Base-by-base conservation (phyloP, 2,797 vertebrate genomes). In the Premnoplex brunnescens region DNA sequence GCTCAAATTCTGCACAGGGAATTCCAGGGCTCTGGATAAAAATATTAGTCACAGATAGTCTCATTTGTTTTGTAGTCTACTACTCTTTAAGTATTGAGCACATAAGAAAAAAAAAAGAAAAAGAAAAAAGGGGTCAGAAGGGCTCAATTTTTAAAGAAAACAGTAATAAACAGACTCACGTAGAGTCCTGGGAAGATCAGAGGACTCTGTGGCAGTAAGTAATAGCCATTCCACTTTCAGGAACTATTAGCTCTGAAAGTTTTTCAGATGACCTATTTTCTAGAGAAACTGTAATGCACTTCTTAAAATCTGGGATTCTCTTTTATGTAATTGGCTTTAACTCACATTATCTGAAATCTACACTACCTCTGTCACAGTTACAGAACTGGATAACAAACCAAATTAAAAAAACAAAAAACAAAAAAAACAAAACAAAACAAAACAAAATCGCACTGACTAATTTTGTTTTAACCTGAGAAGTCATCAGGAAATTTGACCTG, bases 191-290 rank as follows among this genome's bases (percentile, higher is more conserved):
- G 73, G n/a, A 78, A 94, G 73, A 91, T 90, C 85, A 95, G 91
- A 95, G 51, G 28, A 63, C 39, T 26, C 54, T 26, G 36, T 93
- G 58, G 39, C 88, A 93, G 52, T 93, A 94, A 94, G 59, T 85
- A 89, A 91, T 67, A 80, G 15, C 37, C 46, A 68, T 72, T 89
- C 27, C 44, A 60, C 49, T 95, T 92, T 68, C 54, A 89, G 36
- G 8, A 94, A 44, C 62, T 91, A 88, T 88, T 91, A 84, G 2
- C 17, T 74, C 52, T 88, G 85, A 80, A 83, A 92, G 37, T 13
- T 80, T 85, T 91, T 95, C 30, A 12, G 36, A 34, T 83, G 17
- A 72, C n/a, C 20, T 58, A 32, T 85, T 91, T 88, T 94, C 60
- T 64, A n/a, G 21, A 81, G 22, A 67, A 52, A 19, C 34, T 67